Base-by-base conservation (phyloP, 2,113 vertebrate species). In the Monarcha castaneiventris region DNA sequence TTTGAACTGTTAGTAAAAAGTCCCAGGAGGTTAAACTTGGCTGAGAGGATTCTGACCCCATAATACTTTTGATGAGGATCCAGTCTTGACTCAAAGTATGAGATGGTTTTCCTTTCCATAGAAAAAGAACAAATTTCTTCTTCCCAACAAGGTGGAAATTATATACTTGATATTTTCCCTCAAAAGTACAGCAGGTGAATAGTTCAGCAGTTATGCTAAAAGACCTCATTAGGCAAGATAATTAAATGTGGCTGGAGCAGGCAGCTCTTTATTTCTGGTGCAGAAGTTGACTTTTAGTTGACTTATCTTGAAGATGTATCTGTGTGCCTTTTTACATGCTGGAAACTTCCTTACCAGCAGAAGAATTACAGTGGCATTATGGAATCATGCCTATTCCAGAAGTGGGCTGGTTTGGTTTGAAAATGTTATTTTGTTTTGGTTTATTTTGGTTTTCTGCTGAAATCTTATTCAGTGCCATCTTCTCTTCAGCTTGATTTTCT, bases 141-240 rank as follows among this genome's bases (percentile, higher is more conserved):
- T 14, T 13, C 37, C 51, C 73, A 46, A 29, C 26, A 62, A 89
- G 35, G 61, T 83, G 37, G n/a, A 86, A 89, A 86, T 69, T 16
- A 66, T 25, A 14, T 71, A 66, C 59, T 90, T 90, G 71, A 49
- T 88, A 80, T 92, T 93, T 90, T 56, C 63, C 26, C 41, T 92
- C 67, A 83, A 88, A 85, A 75, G 78, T 85, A 79, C 41, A 76
- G 26, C 26, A 83, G 85, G 94, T 80, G 63, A 91, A 46, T 44
- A 92, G 95, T 83, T 93, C 85, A 93, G 59, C 67, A 90, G 75
- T 83, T 88, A 21, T 83, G 67, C 66, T 91, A 79, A 92, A 94
- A 92, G 89, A 81, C 68, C 73, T 78, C 33, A 51, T 94, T 81
- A 93, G 73, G 44, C 35, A 33, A 69, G 18, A 4, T 83, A 94